Evolutionary conservation across 2,888 invertebrate species (phyloP), one percentile per base, ranked within the genome.

Genomic region (Palloptera scutellata): DNA sequence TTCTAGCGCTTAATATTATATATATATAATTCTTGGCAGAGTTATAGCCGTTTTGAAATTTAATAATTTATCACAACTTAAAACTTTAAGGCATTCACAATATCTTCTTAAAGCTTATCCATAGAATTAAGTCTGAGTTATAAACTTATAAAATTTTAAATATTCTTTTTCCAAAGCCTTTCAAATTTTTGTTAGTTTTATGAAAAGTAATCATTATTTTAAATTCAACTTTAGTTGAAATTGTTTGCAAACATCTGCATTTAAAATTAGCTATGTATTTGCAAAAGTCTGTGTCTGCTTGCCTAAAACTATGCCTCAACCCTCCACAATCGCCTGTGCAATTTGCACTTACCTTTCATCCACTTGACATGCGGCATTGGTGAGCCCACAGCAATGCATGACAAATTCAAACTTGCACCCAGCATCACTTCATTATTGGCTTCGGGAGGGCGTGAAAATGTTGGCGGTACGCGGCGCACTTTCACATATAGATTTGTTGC

Each of bases 351-450:
- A 88, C 90, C 94, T 86, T 93, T 93, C 75, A 92, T 90, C 95
- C 95, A 95, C 86, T 95, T 96, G 64, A 99, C 97, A 77, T 91
- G 92, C 1, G 98, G 99, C 97, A 98, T 97, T 8, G 98, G 98
- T 0, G 98, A 96, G 19, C 99, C 98, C 42, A 96, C 94, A 11
- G 98, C 98, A 65, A 97, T 96, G 85, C 99, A 99, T 67, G 96
- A 96, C 74, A 99, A 87, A 84, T 96, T 98, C 75, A 98, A 87
- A 81, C 92, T 92, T 0, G 93, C 92, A 13, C 97, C 97, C 61
- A 97, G 88, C 90, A 94, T 95, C 63, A 98, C 97, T 82, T 97
- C 96, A 74, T 91, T 93, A 61, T 91, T 86, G 12, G 91, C 87
- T 53, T 94, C 92, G 69, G 98, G 97, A 19, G 94, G 94, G 72